phyloP scores from a whole-genome alignment of 2,113 vertebrate species.

The Nymphicus hollandicus region DNA sequence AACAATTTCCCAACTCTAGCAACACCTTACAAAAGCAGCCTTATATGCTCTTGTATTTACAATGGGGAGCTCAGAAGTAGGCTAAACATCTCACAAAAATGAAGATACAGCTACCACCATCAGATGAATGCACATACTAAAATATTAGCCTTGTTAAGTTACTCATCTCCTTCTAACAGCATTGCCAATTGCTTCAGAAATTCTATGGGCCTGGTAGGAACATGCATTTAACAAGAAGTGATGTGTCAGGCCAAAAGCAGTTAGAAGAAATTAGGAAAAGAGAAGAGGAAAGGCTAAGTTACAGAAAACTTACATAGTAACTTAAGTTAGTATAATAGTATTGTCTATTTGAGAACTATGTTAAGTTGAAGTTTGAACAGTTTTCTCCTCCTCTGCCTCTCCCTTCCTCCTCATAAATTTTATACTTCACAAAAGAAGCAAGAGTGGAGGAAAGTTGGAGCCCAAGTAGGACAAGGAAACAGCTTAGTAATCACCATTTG shows the following conservation, averaged over 20 bases:
- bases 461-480: neutral
- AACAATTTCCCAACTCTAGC: neutral
- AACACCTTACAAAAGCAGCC: neutral
- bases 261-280: neutral
- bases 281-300: neutral
- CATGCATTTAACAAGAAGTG: fast-evolving
- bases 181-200: neutral
- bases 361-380: neutral
- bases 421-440: neutral
- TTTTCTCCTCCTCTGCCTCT: neutral
- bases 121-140: fast-evolving
- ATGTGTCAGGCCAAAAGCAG: neutral
- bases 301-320: neutral
- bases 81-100: neutral
- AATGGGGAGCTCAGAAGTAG: neutral
- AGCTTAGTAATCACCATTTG: neutral
- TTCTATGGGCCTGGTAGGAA: neutral
- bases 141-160: fast-evolving
- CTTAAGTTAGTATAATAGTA: neutral
- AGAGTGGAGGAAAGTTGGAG: neutral
- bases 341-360: neutral
- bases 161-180: neutral
- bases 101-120: neutral
- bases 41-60: neutral
- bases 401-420: neutral